Base-by-base conservation (phyloP, 2,113 vertebrate genomes). In the Osmerus mordax region DNA sequence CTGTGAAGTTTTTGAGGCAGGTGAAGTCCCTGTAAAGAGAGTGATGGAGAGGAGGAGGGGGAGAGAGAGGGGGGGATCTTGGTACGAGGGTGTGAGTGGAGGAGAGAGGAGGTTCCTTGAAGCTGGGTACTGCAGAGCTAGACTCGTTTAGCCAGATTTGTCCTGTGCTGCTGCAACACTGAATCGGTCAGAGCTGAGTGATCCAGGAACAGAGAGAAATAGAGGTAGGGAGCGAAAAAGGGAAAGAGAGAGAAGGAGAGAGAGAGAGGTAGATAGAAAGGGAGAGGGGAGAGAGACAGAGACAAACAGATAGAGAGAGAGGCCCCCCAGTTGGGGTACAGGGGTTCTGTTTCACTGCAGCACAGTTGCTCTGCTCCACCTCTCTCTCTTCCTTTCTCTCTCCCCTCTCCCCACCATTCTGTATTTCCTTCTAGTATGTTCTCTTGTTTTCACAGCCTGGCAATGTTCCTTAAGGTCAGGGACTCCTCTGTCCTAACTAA, bases 271-370 rank as follows among this genome's bases (percentile, higher is more conserved):
- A 16, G 64, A 58, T 23, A 65, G 51, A 6, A 7, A 29, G 58
- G 18, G 63, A 41, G 32, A 11, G 15, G 61, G 21, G 62, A 63
- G 69, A 61, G 64, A 67, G 18, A 36, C 63, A 47, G 65, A 69
- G 74, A 36, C 36, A 67, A 66, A 29, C 29, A 69, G 69, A 59
- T 55, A 36, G 11, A 21, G 32, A 68, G 58, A 66, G 13, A 11
- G 69, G 59, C 73, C 73, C 65, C 15, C 67, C 69, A 59, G 70
- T 81, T 28, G 29, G 58, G 67, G 69, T 60, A 41, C 32, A 47
- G 56, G 55, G 55, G 68, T 16, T 16, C 28, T 70, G 74, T 77
- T 85, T 77, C 76, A 77, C 85, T 82, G 88, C 87, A 85, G 81
- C 75, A 71, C 71, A 75, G 52, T 29, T 59, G 77, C 71, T 74